Conservation (phyloP, 2,888 invertebrate species). For the Morpho achilles region DNA sequence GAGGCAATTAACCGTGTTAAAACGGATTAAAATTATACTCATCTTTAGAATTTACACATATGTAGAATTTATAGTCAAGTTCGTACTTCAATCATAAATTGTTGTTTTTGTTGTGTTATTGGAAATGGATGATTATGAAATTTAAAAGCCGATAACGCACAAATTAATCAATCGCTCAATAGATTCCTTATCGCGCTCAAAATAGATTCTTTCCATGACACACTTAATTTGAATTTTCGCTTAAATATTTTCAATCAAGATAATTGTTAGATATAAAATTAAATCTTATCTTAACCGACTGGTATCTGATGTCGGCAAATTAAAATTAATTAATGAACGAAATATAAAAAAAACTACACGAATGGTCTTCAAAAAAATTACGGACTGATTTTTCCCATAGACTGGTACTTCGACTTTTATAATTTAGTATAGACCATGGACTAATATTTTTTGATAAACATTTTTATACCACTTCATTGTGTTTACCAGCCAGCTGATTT, state of each 20-base stretch:
- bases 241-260: not conserved
- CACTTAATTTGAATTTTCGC: slow-evolving; percentile 5
- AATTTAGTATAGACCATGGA: too few relatives aligned
- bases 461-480: too few relatives aligned
- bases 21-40: too few relatives aligned
- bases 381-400: too few relatives aligned
- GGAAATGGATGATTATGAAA: not conserved
- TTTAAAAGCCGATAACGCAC: slow-evolving; percentile 8
- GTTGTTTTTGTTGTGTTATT: not conserved
- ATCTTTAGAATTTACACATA: too few relatives aligned
- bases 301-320: slow-evolving; percentile 1
- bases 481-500: too few relatives aligned
- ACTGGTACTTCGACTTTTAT: too few relatives aligned
- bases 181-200: slow-evolving; percentile 6
- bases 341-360: not conserved
- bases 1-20: too few relatives aligned
- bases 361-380: too few relatives aligned
- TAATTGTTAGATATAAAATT: not conserved
- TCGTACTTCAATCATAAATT: not conserved
- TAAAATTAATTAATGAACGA: slow-evolving; percentile 4
- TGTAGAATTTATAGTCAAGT: too few relatives aligned
- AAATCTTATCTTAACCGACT: slow-evolving; percentile 2
- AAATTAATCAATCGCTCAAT: slow-evolving; percentile 9
- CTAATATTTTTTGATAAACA: too few relatives aligned
- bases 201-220: slow-evolving; percentile 12